Evolutionary conservation across 2,888 invertebrate genomes (phyloP), one percentile per base, ranked within the genome.

Genomic region (Pelosia muscerda): DNA sequence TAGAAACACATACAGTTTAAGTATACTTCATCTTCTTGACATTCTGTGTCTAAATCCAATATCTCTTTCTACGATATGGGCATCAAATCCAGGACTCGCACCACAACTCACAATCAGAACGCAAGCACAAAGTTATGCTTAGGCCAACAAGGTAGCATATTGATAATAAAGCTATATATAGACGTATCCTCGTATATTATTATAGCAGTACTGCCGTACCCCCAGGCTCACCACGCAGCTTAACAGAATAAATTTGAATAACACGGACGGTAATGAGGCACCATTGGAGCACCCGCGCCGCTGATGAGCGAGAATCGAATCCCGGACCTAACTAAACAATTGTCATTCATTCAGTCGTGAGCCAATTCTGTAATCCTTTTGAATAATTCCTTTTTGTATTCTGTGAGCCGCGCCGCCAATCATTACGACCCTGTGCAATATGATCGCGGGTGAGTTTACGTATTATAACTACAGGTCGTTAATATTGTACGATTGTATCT

Each of bases 241-340:
- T 84, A 81, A 83, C 81, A 81, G 90, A 88, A 91, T 91, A 90
- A 85, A 92, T 92, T 91, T 90, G 86, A 90, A 91, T 90, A 91
- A 85, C 83, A 82, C 80, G 75, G 76, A 60, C 63, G 74, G 74
- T 87, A 89, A 90, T 90, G 88, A 90, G 84, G 82, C 82, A 80
- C 76, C 78, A 81, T 78, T 81, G 82, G 42, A 66, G 76, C 78
- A 79, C 80, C 70, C 80, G 75, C 77, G 74, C 78, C 31, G 77
- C 83, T 87, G 87, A 87, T 88, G 86, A 89, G 84, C 84, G 84
- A 70, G 83, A 85, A 84, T 86, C 85, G 86, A 86, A 86, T 81
- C 83, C 79, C 81, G 78, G 77, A 79, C 84, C 81, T 79, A 73
- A 80, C 82, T 83, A 81, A 84, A 86, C 88, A 86, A 88, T 88